Percentiles rank a stretch among this genome's conserved stretches.
These are phyloP conservation scores for Dioctria linearis DNA, from an alignment of 2,888 invertebrate species.

Conservation along the genomic window DNA sequence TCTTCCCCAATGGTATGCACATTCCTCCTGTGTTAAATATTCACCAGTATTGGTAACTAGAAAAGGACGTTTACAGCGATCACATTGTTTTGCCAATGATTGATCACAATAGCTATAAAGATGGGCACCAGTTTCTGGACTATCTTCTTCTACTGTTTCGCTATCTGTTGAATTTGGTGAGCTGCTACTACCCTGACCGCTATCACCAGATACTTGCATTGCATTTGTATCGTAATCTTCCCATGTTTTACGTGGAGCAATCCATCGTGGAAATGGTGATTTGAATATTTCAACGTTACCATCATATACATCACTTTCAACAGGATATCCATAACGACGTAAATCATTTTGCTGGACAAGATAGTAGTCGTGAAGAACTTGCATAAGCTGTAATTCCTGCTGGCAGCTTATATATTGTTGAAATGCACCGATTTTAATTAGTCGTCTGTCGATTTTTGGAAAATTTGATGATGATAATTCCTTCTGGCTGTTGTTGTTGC, in stretches of 20 bases:
- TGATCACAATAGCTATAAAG: slow-evolving; percentile 60
- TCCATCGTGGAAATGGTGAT: slow-evolving; percentile 69
- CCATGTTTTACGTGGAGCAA: slow-evolving; percentile 63
- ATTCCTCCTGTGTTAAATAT: slow-evolving; percentile 82
- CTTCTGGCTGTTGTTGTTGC: too few relatives aligned
- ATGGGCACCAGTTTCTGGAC: slow-evolving; percentile 54
- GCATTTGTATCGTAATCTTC: slow-evolving; percentile 54
- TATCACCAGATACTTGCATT: slow-evolving; percentile 70
- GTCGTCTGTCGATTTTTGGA: slow-evolving; percentile 7
- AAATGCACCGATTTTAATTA: not conserved
- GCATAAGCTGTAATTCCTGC: slow-evolving; percentile 73
- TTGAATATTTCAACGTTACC: slow-evolving; percentile 78
- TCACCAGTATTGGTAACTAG: slow-evolving; percentile 80
- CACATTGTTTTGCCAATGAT: slow-evolving; percentile 76
- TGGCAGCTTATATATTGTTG: slow-evolving; percentile 68
- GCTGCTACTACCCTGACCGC: slow-evolving; percentile 73
- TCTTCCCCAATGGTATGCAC: slow-evolving; percentile 92
- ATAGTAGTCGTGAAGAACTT: slow-evolving; percentile 75
- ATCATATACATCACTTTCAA: slow-evolving; percentile 76
- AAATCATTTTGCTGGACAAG: slow-evolving; percentile 76
- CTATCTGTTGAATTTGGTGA: slow-evolving; percentile 74
- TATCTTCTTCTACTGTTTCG: slow-evolving; percentile 67
- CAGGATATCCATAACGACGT: slow-evolving; percentile 80
- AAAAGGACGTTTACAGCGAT: slow-evolving; percentile 82
- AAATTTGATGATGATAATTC: not conserved